A percentile compares a stretch with the other conserved stretches of the same genome.
Conservation (phyloP, 37 sponge, comb jelly and placozoan genomes). For the Dysidea cf. avara region DNA sequence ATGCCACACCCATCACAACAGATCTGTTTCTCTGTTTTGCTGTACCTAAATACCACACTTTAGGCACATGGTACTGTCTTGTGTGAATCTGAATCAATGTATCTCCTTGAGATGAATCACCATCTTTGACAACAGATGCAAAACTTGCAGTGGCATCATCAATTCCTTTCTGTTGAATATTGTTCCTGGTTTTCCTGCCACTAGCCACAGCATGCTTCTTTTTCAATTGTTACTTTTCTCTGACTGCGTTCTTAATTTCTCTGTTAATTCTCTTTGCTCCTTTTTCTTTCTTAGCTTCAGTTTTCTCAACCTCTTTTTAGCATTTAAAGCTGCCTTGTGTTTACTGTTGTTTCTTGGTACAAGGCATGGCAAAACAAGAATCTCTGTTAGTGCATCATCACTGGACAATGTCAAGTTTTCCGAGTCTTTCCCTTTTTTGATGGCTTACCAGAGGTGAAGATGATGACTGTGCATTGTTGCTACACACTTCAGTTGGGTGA, state of each 20-base stretch:
- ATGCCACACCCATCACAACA: conserved; percentile 44
- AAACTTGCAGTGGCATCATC: background rate
- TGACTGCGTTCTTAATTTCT: conserved; percentile 7
- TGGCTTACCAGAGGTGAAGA: background rate
- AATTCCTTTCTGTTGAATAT: background rate
- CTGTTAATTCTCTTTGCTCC: too few relatives aligned
- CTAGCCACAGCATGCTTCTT: too few relatives aligned
- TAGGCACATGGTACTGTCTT: background rate
- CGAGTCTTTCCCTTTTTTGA: too few relatives aligned
- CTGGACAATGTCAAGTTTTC: background rate
- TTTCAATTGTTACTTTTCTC: too few relatives aligned
- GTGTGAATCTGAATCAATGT: background rate
- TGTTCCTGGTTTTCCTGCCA: background rate
- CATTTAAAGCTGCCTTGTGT: too few relatives aligned
- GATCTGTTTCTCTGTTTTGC: conserved; percentile 21
- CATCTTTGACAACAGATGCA: too few relatives aligned
- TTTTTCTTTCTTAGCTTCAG: too few relatives aligned
- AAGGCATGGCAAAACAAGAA: conserved; percentile 16
- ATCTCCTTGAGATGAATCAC: too few relatives aligned
- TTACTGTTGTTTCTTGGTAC: too few relatives aligned
- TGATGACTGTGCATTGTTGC: conserved; percentile 5
- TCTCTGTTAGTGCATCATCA: conserved; percentile 21
- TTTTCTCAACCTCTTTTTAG: background rate
- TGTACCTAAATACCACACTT: conserved; percentile 8
- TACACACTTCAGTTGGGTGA: conserved; percentile 28